Evolutionary conservation across 2,888 invertebrate species (phyloP).

Genomic region (Junonia oenone): DNA sequence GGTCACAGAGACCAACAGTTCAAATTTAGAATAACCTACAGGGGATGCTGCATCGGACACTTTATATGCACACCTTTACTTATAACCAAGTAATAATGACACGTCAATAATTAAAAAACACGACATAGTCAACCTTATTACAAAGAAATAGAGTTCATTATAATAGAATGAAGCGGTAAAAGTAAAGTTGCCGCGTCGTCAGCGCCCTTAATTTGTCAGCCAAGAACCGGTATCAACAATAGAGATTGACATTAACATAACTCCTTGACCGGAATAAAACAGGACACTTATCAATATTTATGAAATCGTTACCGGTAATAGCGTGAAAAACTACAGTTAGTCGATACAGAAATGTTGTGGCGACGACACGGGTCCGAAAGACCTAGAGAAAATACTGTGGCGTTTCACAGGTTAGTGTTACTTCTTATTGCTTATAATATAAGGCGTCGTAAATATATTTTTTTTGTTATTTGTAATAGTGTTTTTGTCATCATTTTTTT

Average conservation of each 20-base stretch:
- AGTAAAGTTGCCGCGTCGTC: slow-evolving; percentile 41
- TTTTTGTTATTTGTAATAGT: neutral
- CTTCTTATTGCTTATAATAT: neutral
- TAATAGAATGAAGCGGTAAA: slow-evolving; percentile 7
- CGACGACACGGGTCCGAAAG: slow-evolving; percentile 23
- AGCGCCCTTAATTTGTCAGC: slow-evolving; percentile 68
- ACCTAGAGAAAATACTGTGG: neutral
- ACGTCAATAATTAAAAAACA: slow-evolving; percentile 19
- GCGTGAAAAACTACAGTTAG: slow-evolving; percentile 43
- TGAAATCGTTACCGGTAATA: slow-evolving; percentile 42
- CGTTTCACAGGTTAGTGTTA: slow-evolving; percentile 6
- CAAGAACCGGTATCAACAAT: slow-evolving; percentile 68
- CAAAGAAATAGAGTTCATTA: slow-evolving; percentile 9
- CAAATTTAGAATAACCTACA: slow-evolving; percentile 50
- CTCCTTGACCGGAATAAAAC: slow-evolving; percentile 70
- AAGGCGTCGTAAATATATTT: neutral
- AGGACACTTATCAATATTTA: slow-evolving; percentile 73
- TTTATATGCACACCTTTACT: slow-evolving; percentile 74
- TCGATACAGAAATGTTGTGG: slow-evolving; percentile 46
- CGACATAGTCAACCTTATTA: slow-evolving; percentile 37
- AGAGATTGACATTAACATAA: slow-evolving; percentile 68
- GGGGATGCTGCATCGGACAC: slow-evolving; percentile 69
- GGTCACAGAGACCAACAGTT: slow-evolving; percentile 68
- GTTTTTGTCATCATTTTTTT: too few relatives aligned
- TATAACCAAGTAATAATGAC: slow-evolving; percentile 34